Evolutionary conservation across 2,797 vertebrate species (phyloP).

Genomic region (Protonibea diacanthus): DNA sequence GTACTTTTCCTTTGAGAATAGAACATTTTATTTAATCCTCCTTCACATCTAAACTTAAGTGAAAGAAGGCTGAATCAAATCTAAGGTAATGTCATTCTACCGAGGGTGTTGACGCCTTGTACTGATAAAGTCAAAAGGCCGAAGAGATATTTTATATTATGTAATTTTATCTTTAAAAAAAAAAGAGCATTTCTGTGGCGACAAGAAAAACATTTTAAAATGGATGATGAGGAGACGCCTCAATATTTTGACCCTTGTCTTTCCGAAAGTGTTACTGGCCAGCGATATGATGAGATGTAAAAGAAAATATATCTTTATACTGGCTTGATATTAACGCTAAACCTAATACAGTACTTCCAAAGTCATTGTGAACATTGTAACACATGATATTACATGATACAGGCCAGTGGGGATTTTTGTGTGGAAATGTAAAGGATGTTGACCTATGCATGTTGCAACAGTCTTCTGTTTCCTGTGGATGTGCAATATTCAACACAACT

Average conservation of each 20-base stretch:
- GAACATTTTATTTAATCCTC: conserved; percentile 37
- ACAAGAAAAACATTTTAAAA: conserved; percentile 35
- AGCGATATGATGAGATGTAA: conserved; percentile 41
- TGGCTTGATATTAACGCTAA: conserved; percentile 47
- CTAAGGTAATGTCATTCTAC: background rate
- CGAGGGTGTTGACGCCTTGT: conserved; percentile 17
- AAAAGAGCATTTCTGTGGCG: conserved; percentile 16
- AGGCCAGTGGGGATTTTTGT: conserved; percentile 29
- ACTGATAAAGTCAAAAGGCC: conserved; percentile 10
- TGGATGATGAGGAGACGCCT: background rate
- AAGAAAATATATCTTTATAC: conserved; percentile 24
- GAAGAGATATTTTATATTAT: conserved; percentile 46
- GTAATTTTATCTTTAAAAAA: conserved; percentile 33
- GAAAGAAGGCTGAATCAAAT: conserved; percentile 15
- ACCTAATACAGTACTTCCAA: conserved; percentile 38
- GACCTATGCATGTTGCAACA: conserved; percentile 69
- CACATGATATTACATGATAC: conserved; percentile 11
- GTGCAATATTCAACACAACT: conserved; percentile 55
- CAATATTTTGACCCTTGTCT: conserved; percentile 22
- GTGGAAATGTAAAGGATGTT: conserved; percentile 53
- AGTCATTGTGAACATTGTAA: conserved; percentile 42
- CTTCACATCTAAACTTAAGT: conserved; percentile 27
- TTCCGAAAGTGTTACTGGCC: conserved; percentile 25
- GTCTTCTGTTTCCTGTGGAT: conserved; percentile 64
- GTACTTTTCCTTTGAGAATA: conserved; percentile 51